Evolutionary conservation across 2,113 vertebrate genomes (phyloP).

Genomic region (Leiothrix lutea): DNA sequence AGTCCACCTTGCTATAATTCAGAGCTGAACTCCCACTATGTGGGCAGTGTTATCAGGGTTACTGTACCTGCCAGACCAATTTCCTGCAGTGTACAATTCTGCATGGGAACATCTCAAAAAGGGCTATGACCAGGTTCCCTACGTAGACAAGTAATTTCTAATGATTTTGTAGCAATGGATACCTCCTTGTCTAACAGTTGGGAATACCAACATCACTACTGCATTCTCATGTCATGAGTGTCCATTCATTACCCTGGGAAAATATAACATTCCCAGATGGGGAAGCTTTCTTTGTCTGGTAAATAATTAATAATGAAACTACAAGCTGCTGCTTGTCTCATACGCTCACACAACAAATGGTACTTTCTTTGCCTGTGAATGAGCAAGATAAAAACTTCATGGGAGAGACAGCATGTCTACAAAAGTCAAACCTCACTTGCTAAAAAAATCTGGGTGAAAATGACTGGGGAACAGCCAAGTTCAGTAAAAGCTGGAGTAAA

Average conservation of each 20-base stretch:
- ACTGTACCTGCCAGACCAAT: background rate
- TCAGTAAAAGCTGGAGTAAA: background rate
- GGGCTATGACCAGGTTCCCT: background rate
- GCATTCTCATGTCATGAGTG: background rate
- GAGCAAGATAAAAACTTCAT: background rate
- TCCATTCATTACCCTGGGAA: background rate
- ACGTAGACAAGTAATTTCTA: background rate
- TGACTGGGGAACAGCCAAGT: background rate
- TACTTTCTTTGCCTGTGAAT: background rate
- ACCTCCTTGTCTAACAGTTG: background rate
- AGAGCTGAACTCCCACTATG: background rate
- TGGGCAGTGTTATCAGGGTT: background rate
- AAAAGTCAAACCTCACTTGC: background rate
- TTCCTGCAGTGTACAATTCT: background rate
- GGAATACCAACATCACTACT: background rate
- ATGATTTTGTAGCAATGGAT: background rate
- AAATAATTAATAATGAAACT: slow-evolving; percentile 28
- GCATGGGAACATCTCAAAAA: background rate
- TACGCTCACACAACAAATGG: background rate
- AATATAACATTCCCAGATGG: background rate
- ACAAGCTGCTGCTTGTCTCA: background rate
- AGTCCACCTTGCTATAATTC: background rate
- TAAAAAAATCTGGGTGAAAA: background rate
- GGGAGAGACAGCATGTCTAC: background rate
- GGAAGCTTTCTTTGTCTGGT: background rate